Base-by-base conservation (phyloP, 2,888 invertebrate genomes). In the Octodonta nipae region DNA sequence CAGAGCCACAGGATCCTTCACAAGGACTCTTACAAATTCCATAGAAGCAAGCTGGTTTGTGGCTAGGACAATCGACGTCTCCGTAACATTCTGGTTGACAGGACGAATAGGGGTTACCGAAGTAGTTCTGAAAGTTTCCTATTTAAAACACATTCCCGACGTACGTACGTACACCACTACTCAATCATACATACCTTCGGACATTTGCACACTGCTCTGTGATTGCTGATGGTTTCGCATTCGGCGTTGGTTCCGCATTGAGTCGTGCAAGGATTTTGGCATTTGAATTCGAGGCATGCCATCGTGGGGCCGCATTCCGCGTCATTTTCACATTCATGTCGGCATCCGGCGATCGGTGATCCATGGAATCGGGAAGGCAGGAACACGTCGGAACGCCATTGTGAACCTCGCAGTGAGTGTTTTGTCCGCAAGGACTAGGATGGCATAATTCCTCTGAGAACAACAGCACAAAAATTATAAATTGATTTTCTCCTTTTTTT, bases 21-120 rank as follows among this genome's bases (percentile, higher is more conserved):
- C 88, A 88, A 0, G 87, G 87, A 58, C 87, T 78, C 34, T 78
- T 68, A 56, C 88, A 88, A 38, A 80, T 77, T 45, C 84, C 79
- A 59, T 82, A 80, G 41, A 78, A 70, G 49, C 88, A 88, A 12
- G 83, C 81, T 0, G 84, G 83, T 47, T 79, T 76, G 50, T 70
- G 71, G 32, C 71, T 61, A 1, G 85, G 83, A 50, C 88, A 88
- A 45, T 88, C 85, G 26, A 72, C 66, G 59, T 86, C 81, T 1
- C 75, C 71, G 4, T 76, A 73, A 50, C 88, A 88, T 56, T 88
- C 87, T 0, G 86, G 78, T 27, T 74, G 71, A 51, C 88, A 88
- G 43, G 78, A 74, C 4, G 70, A 64, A 55, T 74, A 75, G 1
- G 86, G 76, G 52, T 81, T 82, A 30, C 87, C 87, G 41, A 75